Evolutionary conservation across 2,797 vertebrate genomes (phyloP).

Genomic region (Dipus sagitta): DNA sequence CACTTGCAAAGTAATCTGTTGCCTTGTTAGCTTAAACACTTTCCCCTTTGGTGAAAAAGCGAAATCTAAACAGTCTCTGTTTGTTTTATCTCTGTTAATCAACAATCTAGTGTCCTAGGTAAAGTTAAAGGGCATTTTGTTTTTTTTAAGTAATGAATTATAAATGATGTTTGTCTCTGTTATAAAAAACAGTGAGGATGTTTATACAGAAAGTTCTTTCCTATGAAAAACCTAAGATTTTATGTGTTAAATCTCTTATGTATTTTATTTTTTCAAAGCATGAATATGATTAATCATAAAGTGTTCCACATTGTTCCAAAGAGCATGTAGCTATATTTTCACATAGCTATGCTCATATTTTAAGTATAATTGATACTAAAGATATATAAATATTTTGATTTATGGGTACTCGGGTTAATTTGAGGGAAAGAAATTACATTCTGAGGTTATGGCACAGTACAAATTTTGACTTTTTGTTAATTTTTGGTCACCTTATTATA

Average conservation of each 20-base stretch:
- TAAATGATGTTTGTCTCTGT: background rate
- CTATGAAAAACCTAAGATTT: background rate
- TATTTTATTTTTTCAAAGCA: background rate
- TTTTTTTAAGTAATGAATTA: conserved; percentile 44
- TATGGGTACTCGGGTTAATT: background rate
- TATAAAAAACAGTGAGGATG: background rate
- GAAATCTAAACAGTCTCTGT: background rate
- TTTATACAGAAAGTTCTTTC: background rate
- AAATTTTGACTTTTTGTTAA: background rate
- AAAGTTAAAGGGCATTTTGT: conserved; percentile 26
- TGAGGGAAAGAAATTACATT: background rate
- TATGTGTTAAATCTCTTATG: background rate
- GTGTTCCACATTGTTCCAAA: conserved; percentile 15
- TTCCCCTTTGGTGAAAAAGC: background rate
- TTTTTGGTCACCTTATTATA: background rate
- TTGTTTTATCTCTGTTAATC: background rate
- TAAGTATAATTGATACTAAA: conserved; percentile 49
- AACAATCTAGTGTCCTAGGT: background rate
- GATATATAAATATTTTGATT: background rate
- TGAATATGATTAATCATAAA: conserved; percentile 29
- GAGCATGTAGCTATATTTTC: background rate
- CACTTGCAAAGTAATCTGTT: background rate
- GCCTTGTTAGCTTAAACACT: background rate
- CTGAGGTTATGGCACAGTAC: background rate
- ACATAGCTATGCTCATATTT: conserved; percentile 48